phyloP scores from a whole-genome alignment of 2,888 invertebrate genomes.

The Gordius sp. region DNA sequence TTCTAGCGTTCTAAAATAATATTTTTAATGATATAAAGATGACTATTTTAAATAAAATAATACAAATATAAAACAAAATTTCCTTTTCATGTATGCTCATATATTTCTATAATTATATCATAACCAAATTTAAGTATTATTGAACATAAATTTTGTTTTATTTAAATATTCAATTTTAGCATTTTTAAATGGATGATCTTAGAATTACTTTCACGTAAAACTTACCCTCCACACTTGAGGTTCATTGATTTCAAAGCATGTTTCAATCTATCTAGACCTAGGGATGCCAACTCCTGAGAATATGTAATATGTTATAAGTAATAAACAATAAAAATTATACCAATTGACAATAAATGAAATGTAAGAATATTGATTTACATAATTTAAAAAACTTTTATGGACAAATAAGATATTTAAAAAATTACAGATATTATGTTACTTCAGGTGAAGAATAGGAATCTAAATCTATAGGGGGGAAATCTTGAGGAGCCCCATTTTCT shows the following conservation, averaged over 20 bases:
- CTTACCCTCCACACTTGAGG: slow-evolving; percentile 74
- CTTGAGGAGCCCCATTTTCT: neutral
- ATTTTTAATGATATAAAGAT: slow-evolving; percentile 15
- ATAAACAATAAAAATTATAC: too few relatives aligned
- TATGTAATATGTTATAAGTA: neutral
- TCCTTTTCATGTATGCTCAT: too few relatives aligned
- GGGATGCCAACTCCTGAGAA: slow-evolving; percentile 55
- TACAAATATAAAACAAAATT: too few relatives aligned
- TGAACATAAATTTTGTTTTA: neutral
- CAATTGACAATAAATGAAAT: neutral
- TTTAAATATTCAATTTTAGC: neutral
- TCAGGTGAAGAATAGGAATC: slow-evolving; percentile 5
- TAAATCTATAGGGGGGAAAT: neutral
- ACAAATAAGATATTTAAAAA: slow-evolving; percentile 5
- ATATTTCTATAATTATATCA: too few relatives aligned
- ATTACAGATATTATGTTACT: neutral
- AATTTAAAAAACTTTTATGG: slow-evolving; percentile 18
- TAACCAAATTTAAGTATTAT: too few relatives aligned
- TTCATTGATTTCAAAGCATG: slow-evolving; percentile 83
- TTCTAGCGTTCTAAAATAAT: slow-evolving; percentile 46
- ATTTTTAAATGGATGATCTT: neutral
- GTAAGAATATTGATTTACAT: neutral
- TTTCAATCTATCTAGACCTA: slow-evolving; percentile 82
- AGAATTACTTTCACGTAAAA: slow-evolving; percentile 10
- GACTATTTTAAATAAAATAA: neutral